Evolutionary conservation across 2,888 invertebrate species (phyloP), one percentile per base, ranked within the genome.

Genomic region (Argyresthia goedartella): DNA sequence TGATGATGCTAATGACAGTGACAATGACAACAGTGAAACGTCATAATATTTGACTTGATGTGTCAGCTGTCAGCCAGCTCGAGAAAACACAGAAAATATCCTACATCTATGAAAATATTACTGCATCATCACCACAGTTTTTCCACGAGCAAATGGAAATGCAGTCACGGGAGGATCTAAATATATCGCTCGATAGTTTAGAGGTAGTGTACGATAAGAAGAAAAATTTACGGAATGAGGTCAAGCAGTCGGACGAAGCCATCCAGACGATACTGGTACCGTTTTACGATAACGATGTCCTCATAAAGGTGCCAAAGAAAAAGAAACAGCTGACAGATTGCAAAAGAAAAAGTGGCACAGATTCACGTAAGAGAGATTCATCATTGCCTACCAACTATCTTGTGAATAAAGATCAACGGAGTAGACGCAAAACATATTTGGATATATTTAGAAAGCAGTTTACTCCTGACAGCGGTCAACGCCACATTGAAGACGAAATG

Each of bases 271-370:
- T 86, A 61, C 67, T 84, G 4, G 85, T 86, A 2, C 86, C 86
- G 1, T 85, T 86, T 63, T 86, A 85, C 56, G 86, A 86, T 63
- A 79, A 82, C 53, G 86, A 86, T 59, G 76, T 85, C 25, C 71
- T 86, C 43, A 75, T 86, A 55, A 79, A 81, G 62, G 72, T 86
- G 51, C 70, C 78, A 11, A 84, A 79, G 60, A 62, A 62, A 8
- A 13, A 16, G 16, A 45, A 34, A 33, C 9, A 41, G 11, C 25
- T 4, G 25, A 25, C 2, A 6, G 25, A 25, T 25, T 25, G 25
- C 25, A 25, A 25, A 25, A 25, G 25, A 25, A 25, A 25, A 25
- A 25, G 25, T 4, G 25, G 25, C 25, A 25, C 25, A 25, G 25
- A 25, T 25, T 25, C 25, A 4, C 6, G 25, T 25, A 25, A 25